Conservation (phyloP, 1,140 invertebrate genomes). For the Zaprionus kolodkinae region DNA sequence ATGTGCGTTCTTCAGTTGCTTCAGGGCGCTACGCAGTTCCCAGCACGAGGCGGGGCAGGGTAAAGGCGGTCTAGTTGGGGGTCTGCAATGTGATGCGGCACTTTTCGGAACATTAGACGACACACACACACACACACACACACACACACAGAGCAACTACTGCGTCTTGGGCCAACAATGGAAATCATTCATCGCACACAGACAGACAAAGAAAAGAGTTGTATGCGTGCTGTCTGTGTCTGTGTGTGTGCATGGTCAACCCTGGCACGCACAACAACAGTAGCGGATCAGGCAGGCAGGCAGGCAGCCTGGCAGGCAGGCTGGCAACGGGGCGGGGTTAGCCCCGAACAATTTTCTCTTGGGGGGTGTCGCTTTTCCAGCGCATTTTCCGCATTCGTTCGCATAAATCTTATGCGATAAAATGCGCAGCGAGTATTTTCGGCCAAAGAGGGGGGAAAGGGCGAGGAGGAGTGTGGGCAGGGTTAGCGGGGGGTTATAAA, state of each 20-base stretch:
- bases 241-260: slow-evolving; percentile 17
- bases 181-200: slow-evolving; percentile 68
- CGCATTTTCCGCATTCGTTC: slow-evolving; percentile 72
- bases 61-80: neutral
- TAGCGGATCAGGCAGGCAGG: too few species aligned
- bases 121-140: slow-evolving; percentile 21
- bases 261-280: slow-evolving; percentile 39
- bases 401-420: slow-evolving; percentile 72
- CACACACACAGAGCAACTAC: slow-evolving; percentile 50
- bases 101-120: slow-evolving; percentile 68
- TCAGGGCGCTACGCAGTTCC: neutral
- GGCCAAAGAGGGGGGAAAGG: neutral
- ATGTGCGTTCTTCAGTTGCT: neutral
- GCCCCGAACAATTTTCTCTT: neutral
- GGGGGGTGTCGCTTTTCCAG: slow-evolving; percentile 31
- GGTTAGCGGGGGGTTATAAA: neutral
- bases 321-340: neutral
- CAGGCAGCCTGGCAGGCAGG: too few species aligned
- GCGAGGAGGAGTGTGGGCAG: neutral
- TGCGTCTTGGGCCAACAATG: slow-evolving; percentile 74
- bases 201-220: slow-evolving; percentile 53
- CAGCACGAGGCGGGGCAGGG: neutral
- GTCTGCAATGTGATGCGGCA: slow-evolving; percentile 51
- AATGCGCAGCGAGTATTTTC: slow-evolving; percentile 66
- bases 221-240: slow-evolving; percentile 9